A percentile compares a stretch with the other conserved stretches of the same genome.
Evolutionary conservation across 2,797 vertebrate species (phyloP).

Genomic region (Triplophysa yarkandensis): DNA sequence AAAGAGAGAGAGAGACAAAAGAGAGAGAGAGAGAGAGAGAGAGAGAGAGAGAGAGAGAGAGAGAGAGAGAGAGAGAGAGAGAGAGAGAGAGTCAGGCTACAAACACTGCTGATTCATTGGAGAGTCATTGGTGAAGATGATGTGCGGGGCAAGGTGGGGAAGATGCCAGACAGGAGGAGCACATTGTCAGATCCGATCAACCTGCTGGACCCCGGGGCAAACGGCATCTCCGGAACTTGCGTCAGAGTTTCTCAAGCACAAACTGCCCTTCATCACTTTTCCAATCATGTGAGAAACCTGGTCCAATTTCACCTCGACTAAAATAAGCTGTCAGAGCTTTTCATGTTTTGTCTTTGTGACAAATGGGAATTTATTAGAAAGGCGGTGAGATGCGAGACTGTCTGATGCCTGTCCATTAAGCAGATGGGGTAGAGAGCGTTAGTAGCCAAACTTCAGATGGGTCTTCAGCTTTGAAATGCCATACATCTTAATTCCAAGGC

Average conservation of each 20-base stretch:
- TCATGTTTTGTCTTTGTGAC: slow-evolving; percentile 38
- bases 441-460: slow-evolving; percentile 60
- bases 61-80: slow-evolving; percentile 3
- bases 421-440: slow-evolving; percentile 26
- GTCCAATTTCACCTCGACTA: slow-evolving; percentile 52
- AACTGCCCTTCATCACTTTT: slow-evolving; percentile 37
- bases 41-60: neutral
- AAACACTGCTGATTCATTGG: slow-evolving; percentile 62
- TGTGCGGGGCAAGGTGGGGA: slow-evolving; percentile 24
- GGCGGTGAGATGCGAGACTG: neutral
- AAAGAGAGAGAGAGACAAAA: no score
- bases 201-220: slow-evolving; percentile 54
- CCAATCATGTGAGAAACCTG: slow-evolving; percentile 30
- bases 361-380: slow-evolving; percentile 21
- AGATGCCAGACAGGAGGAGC: slow-evolving; percentile 62
- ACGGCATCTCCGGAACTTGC: slow-evolving; percentile 63
- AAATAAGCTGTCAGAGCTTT: slow-evolving; percentile 67
- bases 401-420: slow-evolving; percentile 14
- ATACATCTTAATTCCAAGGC: slow-evolving; percentile 56
- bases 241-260: slow-evolving; percentile 36
- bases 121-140: slow-evolving; percentile 37
- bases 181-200: slow-evolving; percentile 72
- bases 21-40: neutral
- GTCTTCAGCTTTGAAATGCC: slow-evolving; percentile 56
- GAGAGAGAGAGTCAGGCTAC: slow-evolving; percentile 19